Base-by-base conservation (phyloP, 2,888 invertebrate genomes). In the Tromatobia lineatoria region DNA sequence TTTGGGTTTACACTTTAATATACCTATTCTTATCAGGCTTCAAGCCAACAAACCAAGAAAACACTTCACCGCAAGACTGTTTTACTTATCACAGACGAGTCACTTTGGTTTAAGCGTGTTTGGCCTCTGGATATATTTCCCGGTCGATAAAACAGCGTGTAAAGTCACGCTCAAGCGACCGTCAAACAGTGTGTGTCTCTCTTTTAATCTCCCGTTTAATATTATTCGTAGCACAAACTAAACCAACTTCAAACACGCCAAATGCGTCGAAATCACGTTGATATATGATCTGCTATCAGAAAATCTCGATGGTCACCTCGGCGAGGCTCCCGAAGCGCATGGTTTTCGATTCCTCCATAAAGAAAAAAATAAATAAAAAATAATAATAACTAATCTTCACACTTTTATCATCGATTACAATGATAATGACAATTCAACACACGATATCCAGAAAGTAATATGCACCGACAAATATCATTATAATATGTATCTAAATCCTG, bases 71-170 rank as follows among this genome's bases (percentile, higher is more conserved):
- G 45, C n/a, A 34, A 61, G 18, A 64, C 8, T 20, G 25, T 54
- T 52, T 52, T 29, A 34, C 25, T 73, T 75, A 75, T 75, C 75
- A 75, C 75, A 75, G 64, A 23, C 50, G 23, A 75, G 47, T 50
- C 64, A 64, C 75, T 75, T 75, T 64, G 74, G 59, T 61, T 61
- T 73, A 18, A 10, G 57, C 54, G 25, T 45, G 20, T 2, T 57
- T 15, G 25, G 15, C 25, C 10, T 7, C n/a, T 10, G 54, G 6
- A 4, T 11, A 1, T 13, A 3, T 10, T 13, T 25, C 57, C 75
- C 74, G 79, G 75, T 79, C 79, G 82, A 25, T 83, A 83, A 83
- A 75, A 75, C 74, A 83, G 79, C 11, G 52, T n/a, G 59, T 18
- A 25, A 47, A 50, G 23, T 59, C 23, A 52, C 73, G 71, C 18